Percentiles rank a stretch among this genome's conserved stretches.
Evolutionary conservation across 2,888 invertebrate genomes (phyloP).

Genomic region (Lepidonotus clava): DNA sequence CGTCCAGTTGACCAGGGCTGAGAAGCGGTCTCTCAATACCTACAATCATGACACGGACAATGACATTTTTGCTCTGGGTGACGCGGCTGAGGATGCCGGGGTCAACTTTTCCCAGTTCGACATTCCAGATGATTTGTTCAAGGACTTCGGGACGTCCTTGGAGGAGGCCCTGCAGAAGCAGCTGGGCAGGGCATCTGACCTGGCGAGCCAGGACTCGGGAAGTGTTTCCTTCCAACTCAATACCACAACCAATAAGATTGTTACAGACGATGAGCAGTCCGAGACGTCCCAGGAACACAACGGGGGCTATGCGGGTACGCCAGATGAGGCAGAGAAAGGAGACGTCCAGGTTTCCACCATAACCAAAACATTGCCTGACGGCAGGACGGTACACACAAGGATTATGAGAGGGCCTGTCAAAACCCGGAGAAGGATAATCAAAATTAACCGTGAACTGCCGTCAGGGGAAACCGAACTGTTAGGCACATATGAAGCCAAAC

Average conservation of each 20-base stretch:
- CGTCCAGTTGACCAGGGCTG: neutral
- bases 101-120: constrained; percentile 52
- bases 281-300: neutral
- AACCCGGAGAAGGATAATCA: constrained; percentile 57
- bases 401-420: constrained; percentile 62
- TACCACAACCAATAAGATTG: neutral
- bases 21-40: constrained; percentile 53
- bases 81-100: constrained; percentile 64
- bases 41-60: constrained; percentile 62
- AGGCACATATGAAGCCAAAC: constrained; percentile 51
- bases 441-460: constrained; percentile 59
- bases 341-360: constrained; percentile 61
- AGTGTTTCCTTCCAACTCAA: neutral
- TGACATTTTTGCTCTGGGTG: constrained; percentile 65
- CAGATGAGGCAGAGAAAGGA: neutral
- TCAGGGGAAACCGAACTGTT: constrained; percentile 61
- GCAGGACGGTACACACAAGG: constrained; percentile 60
- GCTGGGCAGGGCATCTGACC: neutral
- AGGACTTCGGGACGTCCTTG: constrained; percentile 59
- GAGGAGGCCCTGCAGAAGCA: constrained; percentile 56
- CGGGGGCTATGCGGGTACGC: constrained; percentile 1
- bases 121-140: constrained; percentile 63
- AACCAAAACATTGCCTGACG: constrained; percentile 61
- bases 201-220: neutral
- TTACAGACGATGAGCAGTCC: neutral